Evolutionary conservation across 2,113 vertebrate species (phyloP), one percentile per base, ranked within the genome.

Genomic region (Sinocyclocheilus grahami): DNA sequence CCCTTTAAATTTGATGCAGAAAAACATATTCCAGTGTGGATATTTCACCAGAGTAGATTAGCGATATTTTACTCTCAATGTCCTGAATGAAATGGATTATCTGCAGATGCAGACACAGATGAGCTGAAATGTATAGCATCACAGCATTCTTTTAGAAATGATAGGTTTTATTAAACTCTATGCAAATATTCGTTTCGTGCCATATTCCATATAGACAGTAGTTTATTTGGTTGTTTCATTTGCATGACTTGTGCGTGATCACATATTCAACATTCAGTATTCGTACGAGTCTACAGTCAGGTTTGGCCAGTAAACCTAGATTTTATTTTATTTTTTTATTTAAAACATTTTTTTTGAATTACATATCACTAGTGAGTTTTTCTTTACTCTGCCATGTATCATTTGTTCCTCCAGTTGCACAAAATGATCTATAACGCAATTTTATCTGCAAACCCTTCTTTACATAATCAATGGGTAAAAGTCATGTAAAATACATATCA

Each of bases 231-330:
- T 58, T 16, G 22, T 78, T 33, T n/a, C 14, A 74, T 24, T 80
- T 80, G 20, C 22, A 42, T 80, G 33, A 42, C 11, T 39, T 63
- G 58, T 42, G 62, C 42, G 71, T 42, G 20, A 74, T 22, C 12
- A 30, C 22, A 67, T 87, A 16, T 81, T 78, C 69, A 39, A 42
- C 78, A 83, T 83, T 83, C 74, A 83, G 87, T 83, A 83, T 86
- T 86, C 20, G 55, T 37, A 39, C 20, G n/a, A 42, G 27, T n/a
- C 20, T 58, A 78, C 18, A 27, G 42, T 81, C 55, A 22, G 42
- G 42, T 85, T 67, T n/a, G 24, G 10, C 10, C 24, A 58, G 22
- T 82, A 69, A 71, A 84, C 51, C 51, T 58, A 48, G 1, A 8
- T 42, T 42, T 42, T 8, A 1, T 1, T 7, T 8, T 42, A 1